Base-by-base conservation (phyloP, 2,113 vertebrate genomes). In the Oplegnathus fasciatus region DNA sequence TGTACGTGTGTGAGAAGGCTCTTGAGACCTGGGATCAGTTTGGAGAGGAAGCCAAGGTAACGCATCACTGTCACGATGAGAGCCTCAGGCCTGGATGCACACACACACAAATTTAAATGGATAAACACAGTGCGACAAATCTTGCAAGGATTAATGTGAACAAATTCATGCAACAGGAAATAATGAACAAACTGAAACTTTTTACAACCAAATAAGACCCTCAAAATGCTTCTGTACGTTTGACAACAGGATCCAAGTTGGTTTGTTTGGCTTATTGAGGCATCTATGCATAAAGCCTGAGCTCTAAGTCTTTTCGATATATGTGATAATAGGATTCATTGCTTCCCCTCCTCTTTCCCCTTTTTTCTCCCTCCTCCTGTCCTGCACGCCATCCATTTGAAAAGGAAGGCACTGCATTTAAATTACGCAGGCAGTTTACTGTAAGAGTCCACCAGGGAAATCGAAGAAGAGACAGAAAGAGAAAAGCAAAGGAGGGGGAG, bases 391-490 rank as follows among this genome's bases (percentile, higher is more conserved):
- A 77, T 92, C 86, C 90, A 90, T 94, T 90, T 91, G 83, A 87
- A 91, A 87, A 93, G 80, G 82, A 86, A 91, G 86, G 86, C 89
- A 86, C 81, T 87, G 80, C 93, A 94, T 94, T 95, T 93, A 95
- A 95, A 95, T 95, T 89, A 94, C 76, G 65, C 86, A 57, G 82
- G 91, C 93, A 91, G 92, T 95, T 95, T 95, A 94, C 92, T 91
- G 91, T 91, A 94, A 95, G 93, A 91, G 92, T 92, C 91, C 93
- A 93, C 92, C 78, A 85, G 94, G 89, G 93, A 93, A 89, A 94
- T 90, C 66, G 93, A 94, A 92, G 88, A 76, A 83, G 86, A 90
- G 82, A 89, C 67, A 70, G 81, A 86, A 67, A 71, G 61, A 84
- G 79, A 83, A 78, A 80, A 50, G 26, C 55, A 26, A 67, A 32